Percentiles rank a stretch among this genome's conserved stretches.
Conservation (phyloP, 1,140 invertebrate genomes). For the Parapsyche elsis region DNA sequence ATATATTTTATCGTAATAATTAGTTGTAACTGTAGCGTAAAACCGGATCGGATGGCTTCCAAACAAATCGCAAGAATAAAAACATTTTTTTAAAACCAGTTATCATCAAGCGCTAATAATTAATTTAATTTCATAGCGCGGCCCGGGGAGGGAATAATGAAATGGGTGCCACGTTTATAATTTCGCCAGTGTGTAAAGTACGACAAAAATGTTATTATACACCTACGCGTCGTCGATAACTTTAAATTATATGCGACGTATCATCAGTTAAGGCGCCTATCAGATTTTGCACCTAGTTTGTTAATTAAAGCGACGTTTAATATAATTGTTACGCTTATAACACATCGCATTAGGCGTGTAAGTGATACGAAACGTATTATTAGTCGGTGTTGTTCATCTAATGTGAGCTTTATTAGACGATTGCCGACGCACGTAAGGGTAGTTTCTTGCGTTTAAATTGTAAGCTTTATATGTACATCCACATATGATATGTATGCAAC, state of each 20-base stretch:
- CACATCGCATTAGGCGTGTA: neutral
- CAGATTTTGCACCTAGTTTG: neutral
- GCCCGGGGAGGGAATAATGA: neutral
- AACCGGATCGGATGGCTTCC: slow-evolving; percentile 28
- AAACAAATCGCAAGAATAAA: slow-evolving; percentile 30
- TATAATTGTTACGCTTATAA: neutral
- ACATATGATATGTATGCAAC: neutral
- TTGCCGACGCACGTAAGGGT: neutral
- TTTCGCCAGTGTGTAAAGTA: neutral
- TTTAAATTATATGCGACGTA: neutral
- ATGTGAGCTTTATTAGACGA: too few species aligned
- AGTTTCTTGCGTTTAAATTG: neutral
- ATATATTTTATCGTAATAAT: slow-evolving; percentile 38
- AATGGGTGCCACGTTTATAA: neutral
- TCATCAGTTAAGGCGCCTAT: neutral
- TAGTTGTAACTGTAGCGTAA: slow-evolving; percentile 30
- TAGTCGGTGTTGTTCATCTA: too few species aligned
- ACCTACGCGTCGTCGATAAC: neutral
- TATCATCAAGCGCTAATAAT: slow-evolving; percentile 22
- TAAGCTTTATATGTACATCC: neutral
- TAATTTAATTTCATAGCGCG: slow-evolving; percentile 3
- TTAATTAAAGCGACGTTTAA: neutral
- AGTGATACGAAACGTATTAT: neutral
- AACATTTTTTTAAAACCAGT: slow-evolving; percentile 24
- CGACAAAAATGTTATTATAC: neutral